These are phyloP conservation scores for Podocnemis expansa DNA, from an alignment of 2,113 vertebrate genomes.

Conservation along the genomic window DNA sequence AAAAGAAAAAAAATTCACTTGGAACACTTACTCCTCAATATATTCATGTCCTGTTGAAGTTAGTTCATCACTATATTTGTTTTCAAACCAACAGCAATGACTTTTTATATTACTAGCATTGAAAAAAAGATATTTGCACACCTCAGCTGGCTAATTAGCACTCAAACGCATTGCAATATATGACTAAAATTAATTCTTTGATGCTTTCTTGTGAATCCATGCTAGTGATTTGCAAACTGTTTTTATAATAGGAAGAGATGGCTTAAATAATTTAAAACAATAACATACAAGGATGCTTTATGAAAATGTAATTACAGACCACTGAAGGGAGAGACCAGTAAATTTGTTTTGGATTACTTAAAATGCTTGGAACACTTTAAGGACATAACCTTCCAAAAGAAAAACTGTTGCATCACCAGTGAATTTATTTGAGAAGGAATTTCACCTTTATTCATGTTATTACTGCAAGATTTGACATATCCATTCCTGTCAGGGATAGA, in stretches of 20 bases:
- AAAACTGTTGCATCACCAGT: not conserved
- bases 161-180: not conserved
- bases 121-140: not conserved
- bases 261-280: not conserved
- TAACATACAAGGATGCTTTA: not conserved
- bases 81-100: not conserved
- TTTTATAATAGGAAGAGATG: not conserved
- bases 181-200: not conserved
- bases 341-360: not conserved
- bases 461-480: not conserved
- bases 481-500: not conserved
- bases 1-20: not conserved
- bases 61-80: not conserved
- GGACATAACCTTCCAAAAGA: not conserved
- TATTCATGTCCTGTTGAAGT: not conserved
- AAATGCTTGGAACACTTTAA: not conserved
- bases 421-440: not conserved
- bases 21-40: not conserved
- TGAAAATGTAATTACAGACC: not conserved
- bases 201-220: not conserved
- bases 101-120: not conserved
- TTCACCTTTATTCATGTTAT: not conserved
- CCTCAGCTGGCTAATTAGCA: not conserved
- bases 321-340: not conserved
- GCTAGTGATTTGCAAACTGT: not conserved